Evolutionary conservation across 2,888 invertebrate genomes (phyloP).

Genomic region (Horisme vitalbata): DNA sequence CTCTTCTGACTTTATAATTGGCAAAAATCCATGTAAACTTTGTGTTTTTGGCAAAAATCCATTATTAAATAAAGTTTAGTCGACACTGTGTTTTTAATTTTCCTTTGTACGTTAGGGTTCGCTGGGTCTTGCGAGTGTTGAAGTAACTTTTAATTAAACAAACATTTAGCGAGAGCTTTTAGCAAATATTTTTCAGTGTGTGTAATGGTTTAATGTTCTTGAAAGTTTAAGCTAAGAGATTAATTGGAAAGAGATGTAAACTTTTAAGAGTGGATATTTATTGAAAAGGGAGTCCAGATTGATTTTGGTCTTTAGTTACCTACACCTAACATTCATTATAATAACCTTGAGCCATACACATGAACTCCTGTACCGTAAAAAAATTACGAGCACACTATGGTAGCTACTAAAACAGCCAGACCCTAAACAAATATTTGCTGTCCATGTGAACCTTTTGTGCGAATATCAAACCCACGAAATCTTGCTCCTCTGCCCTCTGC

Average conservation of each 20-base stretch:
- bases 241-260: background rate
- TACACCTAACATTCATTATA: too few species aligned
- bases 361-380: too few species aligned
- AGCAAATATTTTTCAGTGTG: conserved; percentile 15
- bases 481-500: too few species aligned
- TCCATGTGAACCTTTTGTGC: too few species aligned
- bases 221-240: background rate
- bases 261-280: too few species aligned
- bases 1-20: background rate
- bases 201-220: conserved; percentile 9
- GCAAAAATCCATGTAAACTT: conserved; percentile 5
- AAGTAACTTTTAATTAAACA: conserved; percentile 29
- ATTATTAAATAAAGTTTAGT: conserved; percentile 25
- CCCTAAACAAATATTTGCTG: too few species aligned
- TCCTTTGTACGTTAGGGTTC: conserved; percentile 26
- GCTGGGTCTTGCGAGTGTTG: conserved; percentile 22
- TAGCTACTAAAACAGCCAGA: too few species aligned
- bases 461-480: background rate
- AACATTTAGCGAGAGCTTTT: conserved; percentile 19
- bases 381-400: too few species aligned
- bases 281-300: too few species aligned
- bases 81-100: conserved; percentile 27
- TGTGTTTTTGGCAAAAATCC: conserved; percentile 18
- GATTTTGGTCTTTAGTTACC: too few species aligned
- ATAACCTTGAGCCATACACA: too few species aligned